Conservation (phyloP, 2,797 vertebrate genomes). For the Sebastes variabilis region DNA sequence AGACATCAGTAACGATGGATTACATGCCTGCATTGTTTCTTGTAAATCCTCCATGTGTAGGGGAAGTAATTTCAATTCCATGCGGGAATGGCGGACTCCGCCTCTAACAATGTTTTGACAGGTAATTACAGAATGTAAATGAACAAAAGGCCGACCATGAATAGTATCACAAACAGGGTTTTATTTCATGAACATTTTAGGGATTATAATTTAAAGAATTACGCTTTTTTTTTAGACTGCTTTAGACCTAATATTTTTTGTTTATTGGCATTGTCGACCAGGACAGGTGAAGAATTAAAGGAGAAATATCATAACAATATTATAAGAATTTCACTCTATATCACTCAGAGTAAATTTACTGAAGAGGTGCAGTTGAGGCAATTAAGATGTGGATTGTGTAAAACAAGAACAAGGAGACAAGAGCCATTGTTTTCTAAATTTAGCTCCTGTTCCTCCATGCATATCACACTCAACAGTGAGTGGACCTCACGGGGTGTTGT, state of each 20-base stretch:
- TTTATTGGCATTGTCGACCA: neutral
- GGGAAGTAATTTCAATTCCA: neutral
- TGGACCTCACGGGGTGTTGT: neutral
- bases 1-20: neutral
- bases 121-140: neutral
- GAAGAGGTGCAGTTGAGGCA: neutral
- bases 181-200: neutral
- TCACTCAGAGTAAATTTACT: neutral
- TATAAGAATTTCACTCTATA: neutral
- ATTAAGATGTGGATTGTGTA: neutral
- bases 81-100: neutral
- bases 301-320: neutral
- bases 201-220: neutral
- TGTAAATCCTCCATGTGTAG: neutral
- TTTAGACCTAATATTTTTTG: neutral
- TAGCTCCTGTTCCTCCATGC: neutral
- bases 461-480: neutral
- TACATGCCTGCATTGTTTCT: neutral
- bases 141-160: neutral
- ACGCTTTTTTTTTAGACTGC: neutral
- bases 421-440: neutral
- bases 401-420: neutral
- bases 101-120: neutral
- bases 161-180: neutral
- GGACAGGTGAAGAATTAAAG: neutral